Percentiles rank a stretch among this genome's conserved stretches.
phyloP scores from a whole-genome alignment of 2,113 vertebrate species.

The Scomber colias region DNA sequence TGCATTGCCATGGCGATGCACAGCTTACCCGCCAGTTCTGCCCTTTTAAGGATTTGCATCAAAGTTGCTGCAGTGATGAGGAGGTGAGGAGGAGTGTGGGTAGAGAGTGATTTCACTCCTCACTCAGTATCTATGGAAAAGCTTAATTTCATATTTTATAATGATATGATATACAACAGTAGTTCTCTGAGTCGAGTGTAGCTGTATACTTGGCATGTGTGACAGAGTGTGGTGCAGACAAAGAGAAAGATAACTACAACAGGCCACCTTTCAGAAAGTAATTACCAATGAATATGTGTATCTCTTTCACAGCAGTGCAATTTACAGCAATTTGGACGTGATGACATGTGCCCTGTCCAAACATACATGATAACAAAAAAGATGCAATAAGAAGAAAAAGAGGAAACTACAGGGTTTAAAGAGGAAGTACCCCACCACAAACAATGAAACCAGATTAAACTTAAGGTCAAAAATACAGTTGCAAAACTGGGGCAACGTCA shows the following conservation, averaged over 20 bases:
- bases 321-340: slow-evolving; percentile 2
- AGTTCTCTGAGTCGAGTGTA: slow-evolving; percentile 22
- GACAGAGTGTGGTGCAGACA: background rate
- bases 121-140: slow-evolving; percentile 23
- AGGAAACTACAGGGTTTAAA: background rate
- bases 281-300: background rate
- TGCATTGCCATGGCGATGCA: slow-evolving; percentile 69
- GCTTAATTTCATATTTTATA: slow-evolving; percentile 35
- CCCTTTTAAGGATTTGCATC: slow-evolving; percentile 77
- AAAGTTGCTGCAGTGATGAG: slow-evolving; percentile 62
- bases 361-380: background rate
- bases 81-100: slow-evolving; percentile 38
- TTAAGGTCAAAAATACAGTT: slow-evolving; percentile 57
- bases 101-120: slow-evolving; percentile 41
- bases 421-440: slow-evolving; percentile 32
- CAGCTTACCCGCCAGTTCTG: slow-evolving; percentile 69
- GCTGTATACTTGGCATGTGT: slow-evolving; percentile 7
- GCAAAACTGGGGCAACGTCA: slow-evolving; percentile 62
- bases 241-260: background rate
- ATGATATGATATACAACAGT: slow-evolving; percentile 20
- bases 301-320: slow-evolving; percentile 11
- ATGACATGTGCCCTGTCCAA: background rate
- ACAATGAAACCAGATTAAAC: slow-evolving; percentile 14
- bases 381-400: background rate
- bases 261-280: slow-evolving; percentile 8